phyloP scores from a whole-genome alignment of 1,140 invertebrate species.

The Bombus waltoni region DNA sequence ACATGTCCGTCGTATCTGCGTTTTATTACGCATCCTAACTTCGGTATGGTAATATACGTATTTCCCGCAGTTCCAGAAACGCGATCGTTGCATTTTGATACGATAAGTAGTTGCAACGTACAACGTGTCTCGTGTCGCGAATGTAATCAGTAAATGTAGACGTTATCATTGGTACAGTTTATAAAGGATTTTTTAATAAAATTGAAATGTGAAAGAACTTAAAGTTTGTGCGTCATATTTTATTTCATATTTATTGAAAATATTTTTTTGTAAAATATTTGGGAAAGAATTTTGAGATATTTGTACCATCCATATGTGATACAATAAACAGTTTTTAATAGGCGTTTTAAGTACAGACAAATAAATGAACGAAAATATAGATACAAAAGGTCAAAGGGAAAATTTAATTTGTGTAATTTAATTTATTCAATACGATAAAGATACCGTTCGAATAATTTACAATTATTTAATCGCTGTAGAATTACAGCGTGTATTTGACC shows the following conservation, averaged over 20 bases:
- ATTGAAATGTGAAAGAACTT: not conserved
- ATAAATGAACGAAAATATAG: too few species aligned
- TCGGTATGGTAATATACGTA: not conserved
- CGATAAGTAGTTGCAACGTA: not conserved
- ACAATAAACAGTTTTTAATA: not conserved
- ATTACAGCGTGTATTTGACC: not conserved
- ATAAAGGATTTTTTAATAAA: too few species aligned
- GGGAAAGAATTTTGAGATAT: not conserved
- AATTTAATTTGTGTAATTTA: not conserved
- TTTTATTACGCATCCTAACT: not conserved
- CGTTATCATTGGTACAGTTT: not conserved
- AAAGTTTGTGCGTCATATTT: not conserved
- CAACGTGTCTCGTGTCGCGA: not conserved
- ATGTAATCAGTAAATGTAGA: too few species aligned
- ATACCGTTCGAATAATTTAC: not conserved
- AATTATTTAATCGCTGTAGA: not conserved
- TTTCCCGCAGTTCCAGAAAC: not conserved
- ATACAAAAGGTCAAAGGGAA: not conserved
- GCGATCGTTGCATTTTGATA: not conserved
- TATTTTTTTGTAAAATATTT: not conserved
- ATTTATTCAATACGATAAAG: not conserved
- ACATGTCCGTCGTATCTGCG: constrained; percentile 35
- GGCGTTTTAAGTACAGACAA: not conserved
- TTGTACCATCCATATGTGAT: not conserved
- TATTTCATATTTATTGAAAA: not conserved